A percentile compares a stretch with the other conserved stretches of the same genome.
phyloP scores from a whole-genome alignment of 2,888 invertebrate genomes.

The Polyploca ridens region DNA sequence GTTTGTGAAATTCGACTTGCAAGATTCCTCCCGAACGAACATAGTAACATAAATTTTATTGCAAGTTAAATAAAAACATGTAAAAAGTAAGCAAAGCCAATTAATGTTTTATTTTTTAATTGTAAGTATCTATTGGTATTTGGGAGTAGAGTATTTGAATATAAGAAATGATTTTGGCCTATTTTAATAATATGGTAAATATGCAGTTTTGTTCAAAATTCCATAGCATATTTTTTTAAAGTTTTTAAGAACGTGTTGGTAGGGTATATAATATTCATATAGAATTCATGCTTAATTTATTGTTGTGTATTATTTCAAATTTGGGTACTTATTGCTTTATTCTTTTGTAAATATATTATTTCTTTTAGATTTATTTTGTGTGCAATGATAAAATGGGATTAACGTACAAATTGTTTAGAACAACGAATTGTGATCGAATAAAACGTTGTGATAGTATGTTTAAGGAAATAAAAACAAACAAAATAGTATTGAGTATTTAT shows the following conservation, averaged over 20 bases:
- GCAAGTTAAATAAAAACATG: no score
- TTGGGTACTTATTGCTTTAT: not conserved
- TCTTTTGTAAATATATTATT: constrained; percentile 10
- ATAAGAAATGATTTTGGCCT: no score
- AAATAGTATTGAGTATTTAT: constrained; percentile 12
- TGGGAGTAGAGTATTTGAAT: not conserved
- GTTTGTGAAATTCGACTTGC: no score
- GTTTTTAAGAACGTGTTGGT: no score
- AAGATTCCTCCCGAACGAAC: no score
- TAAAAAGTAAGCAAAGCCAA: no score
- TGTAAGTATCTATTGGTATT: not conserved
- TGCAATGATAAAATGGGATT: constrained; percentile 13
- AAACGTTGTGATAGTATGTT: constrained; percentile 61
- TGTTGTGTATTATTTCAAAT: not conserved
- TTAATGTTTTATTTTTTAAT: not conserved
- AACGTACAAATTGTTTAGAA: constrained; percentile 2
- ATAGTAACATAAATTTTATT: no score
- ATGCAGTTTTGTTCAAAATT: no score
- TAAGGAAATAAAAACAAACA: constrained; percentile 46
- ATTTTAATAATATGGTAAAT: no score
- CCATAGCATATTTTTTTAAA: no score
- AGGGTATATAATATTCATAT: no score
- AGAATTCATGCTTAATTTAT: not conserved
- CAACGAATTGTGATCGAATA: constrained; percentile 17
- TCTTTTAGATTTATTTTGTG: constrained; percentile 11